Base-by-base conservation (phyloP, 1,140 invertebrate species). In the Calliphora vicina region DNA sequence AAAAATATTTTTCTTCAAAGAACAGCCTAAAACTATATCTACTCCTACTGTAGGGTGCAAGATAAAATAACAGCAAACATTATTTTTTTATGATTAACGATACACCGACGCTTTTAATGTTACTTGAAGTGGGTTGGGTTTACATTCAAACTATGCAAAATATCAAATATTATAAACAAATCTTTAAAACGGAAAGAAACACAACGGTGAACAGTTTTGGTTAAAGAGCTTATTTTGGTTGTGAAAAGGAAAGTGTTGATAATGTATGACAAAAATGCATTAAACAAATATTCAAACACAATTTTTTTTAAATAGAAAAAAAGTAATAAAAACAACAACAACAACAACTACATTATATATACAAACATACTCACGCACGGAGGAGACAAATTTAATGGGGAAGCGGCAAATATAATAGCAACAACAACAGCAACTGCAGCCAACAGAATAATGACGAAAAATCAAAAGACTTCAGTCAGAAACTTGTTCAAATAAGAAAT, bases 391-490 rank as follows among this genome's bases (percentile, higher is more conserved):
- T 20, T 67, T 67, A 67, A 67, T 67, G 61, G 61, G 61, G 61
- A 67, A 67, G 61, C 61, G 61, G 3, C 12, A 25, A 67, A 57
- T 57, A n/a, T n/a, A 57, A n/a, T 57, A 57, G 15, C 15, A 57
- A 57, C 50, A 57, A 57, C 50, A 57, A 57, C 50, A 57, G 12
- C 45, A 57, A 67, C n/a, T 17, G n/a, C 17, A 61, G 5, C 17
- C 13, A 61, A n/a, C 3, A 67, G 9, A 25, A 23, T 20, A 67
- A 23, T 23, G n/a, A 20, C 25, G 57, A 72, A 29, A 80, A 84
- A 85, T 86, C 86, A 86, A 89, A 88, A 87, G 87, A 88, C 88
- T 86, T 84, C 85, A 61, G 84, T 67, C 84, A 86, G 61, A 84
- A 88, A 87, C 85, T 85, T 78, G 43, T 42, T 74, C 29, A 35